Base-by-base conservation (phyloP, 2,888 invertebrate species). In the Celastrina argiolus region DNA sequence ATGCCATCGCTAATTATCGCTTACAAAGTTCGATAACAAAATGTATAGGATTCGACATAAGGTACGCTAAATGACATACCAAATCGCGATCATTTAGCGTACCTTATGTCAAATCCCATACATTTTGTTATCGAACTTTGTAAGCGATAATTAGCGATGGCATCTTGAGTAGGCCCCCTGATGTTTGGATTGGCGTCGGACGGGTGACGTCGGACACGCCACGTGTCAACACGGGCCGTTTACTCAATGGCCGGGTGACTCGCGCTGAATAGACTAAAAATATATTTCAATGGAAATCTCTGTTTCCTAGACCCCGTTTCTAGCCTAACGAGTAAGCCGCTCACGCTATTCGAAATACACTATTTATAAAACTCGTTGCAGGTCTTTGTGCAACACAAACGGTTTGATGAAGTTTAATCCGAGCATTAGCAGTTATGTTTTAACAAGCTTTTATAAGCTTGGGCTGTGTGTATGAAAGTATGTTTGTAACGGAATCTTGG, bases 181-280 rank as follows among this genome's bases (percentile, higher is more conserved):
- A 18, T 61, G 61, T 61, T 61, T 61, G 39, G 14, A 18, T 61
- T 61, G 61, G 39, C 61, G 36, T 59, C 34, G 22, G 39, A 61
- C 22, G 36, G 61, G 22, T 36, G 61, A 61, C 18, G 18, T 61
- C 22, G 61, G 61, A 61, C 61, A 34, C 34, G 61, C n/a, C 61
- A 22, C 39, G 61, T 34, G 59, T 56, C 28, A 58, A 58, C 58
- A 58, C 61, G 59, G 18, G 2, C 59, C 39, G 61, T 61, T 61
- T 61, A 31, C 18, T 61, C 61, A 61, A 58, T n/a, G 59, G 58
- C 34, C 58, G 10, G 18, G 61, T 14, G 36, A 14, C 26, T 26
- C 61, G 18, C 36, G 18, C 18, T 10, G 16, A 14, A 18, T 14
- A 61, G 12, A 31, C 18, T 39, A 14, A 61, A 58, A 61, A 61